Evolutionary conservation across 2,888 invertebrate species (phyloP).

Genomic region (Smittia aterrima): DNA sequence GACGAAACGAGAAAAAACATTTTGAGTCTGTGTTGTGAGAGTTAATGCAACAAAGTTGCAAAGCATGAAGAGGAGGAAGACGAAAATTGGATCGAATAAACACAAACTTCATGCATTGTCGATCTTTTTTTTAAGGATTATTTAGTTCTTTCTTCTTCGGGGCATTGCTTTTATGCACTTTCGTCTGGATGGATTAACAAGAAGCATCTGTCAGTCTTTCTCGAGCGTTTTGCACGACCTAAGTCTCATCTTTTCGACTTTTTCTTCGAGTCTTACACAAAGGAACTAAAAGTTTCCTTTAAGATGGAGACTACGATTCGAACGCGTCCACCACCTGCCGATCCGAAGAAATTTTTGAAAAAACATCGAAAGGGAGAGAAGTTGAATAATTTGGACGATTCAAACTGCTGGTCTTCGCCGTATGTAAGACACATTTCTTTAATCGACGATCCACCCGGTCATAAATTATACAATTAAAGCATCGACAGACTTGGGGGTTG

Average conservation of each 20-base stretch:
- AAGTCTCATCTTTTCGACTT: not conserved
- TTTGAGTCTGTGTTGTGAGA: not conserved
- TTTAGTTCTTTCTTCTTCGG: not conserved
- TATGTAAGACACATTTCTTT: constrained; percentile 10
- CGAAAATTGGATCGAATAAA: not conserved
- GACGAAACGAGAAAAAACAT: not conserved
- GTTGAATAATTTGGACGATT: not conserved
- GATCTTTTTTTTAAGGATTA: constrained; percentile 13
- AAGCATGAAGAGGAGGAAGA: not conserved
- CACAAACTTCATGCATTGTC: not conserved
- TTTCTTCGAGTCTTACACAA: not conserved
- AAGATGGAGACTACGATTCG: not conserved
- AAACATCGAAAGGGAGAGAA: not conserved
- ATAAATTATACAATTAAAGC: constrained; percentile 39
- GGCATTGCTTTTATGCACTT: not conserved
- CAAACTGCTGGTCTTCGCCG: not conserved
- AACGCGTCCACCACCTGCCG: constrained; percentile 18
- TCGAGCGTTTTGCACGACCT: not conserved
- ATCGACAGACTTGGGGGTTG: constrained; percentile 6
- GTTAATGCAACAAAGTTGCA: not conserved
- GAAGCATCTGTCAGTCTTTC: constrained; percentile 20
- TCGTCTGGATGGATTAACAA: constrained; percentile 32
- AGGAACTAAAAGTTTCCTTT: not conserved
- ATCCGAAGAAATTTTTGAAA: not conserved
- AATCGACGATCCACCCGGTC: constrained; percentile 13